Base-by-base conservation (phyloP, 2,888 invertebrate genomes). In the Andrena bucephala region DNA sequence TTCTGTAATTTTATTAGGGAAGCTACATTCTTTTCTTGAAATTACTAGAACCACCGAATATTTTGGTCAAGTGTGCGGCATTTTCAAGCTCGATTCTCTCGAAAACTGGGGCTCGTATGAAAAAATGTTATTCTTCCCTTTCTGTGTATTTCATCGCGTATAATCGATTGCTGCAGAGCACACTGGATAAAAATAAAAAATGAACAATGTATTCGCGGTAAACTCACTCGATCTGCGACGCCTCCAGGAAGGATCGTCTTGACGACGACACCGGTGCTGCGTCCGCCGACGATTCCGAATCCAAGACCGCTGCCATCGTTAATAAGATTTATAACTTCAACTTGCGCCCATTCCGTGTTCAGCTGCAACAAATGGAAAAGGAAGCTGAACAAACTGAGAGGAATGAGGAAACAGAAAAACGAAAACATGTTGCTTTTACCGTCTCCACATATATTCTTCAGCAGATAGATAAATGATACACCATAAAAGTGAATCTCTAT, bases 321-420 rank as follows among this genome's bases (percentile, higher is more conserved):
- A 63, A 99, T 97, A 85, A 99, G 95, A 94, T 99, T 99, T 90
- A 99, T 98, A 80, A 99, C 98, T 95, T 99, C 99, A 90, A 99
- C 98, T 96, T 99, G 99, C 91, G 99, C 99, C 99, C 99, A 99
- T 96, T 99, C 99, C 94, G 99, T 99, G 95, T 98, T 99, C 95
- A 99, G 96, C 96, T 98, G 95, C n/a, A 70, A 84, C 57, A 59
- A 3, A 75, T 16, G 7, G 31, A 57, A 66, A 24, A 8, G 8
- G 33, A 20, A 31, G 57, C 2, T 27, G 7, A 20, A 57, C 27
- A 20, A 57, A 20, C 57, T 54, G 16, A 16, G 5, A 5, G 13
- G 4, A 42, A 16, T 42, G 4, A 16, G 16, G 4, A 16, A 5
- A 42, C 42, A 42, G 42, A 16, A 42, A 42, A 42, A 42, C 42